Base-by-base conservation (phyloP, 2,797 vertebrate genomes). In the Hemitrygon akajei region DNA sequence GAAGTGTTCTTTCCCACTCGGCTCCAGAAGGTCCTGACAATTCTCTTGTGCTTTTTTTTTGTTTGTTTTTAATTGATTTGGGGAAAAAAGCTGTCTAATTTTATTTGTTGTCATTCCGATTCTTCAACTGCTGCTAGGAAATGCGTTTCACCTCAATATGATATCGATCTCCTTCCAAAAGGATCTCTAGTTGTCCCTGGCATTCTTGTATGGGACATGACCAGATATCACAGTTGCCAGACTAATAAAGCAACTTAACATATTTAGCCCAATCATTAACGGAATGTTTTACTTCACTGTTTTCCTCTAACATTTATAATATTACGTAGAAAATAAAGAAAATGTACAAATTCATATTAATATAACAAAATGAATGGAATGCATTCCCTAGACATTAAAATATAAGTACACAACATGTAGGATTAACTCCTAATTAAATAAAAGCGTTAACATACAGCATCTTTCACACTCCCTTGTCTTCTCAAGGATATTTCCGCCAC, bases 11-110 rank as follows among this genome's bases (percentile, higher is more conserved):
- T 40, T 22, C 22, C 60, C 7, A 12, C 66, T 69, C 63, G 69
- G 66, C 63, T 91, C 87, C 87, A 71, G 63, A 37, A 71, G 22
- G 18, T 92, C 91, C 66, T 75, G 69, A 75, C 71, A 92, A 75
- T 47, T 75, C 69, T 47, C 20, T 40, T 34, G 79, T 69, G 14
- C 69, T 47, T 47, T 73, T 80, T 80, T n/a, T n/a, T n/a, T n/a
- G 34, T 20, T 47, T 22, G 47, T 47, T 47, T 47, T 47, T 47
- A 47, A 47, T 47, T 47, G 47, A 3, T 47, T 47, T 47, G 47
- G 47, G 47, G 47, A 47, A 47, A 47, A 47, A 47, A 47, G 4
- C 47, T 47, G 47, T 47, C 47, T 47, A 73, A 75, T 75, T 92
- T 27, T 73, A 92, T 75, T 75, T 75, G 91, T 76, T 76, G 40